phyloP scores from a whole-genome alignment of 1,140 invertebrate genomes.

The Pseudobourletiella spinata region DNA sequence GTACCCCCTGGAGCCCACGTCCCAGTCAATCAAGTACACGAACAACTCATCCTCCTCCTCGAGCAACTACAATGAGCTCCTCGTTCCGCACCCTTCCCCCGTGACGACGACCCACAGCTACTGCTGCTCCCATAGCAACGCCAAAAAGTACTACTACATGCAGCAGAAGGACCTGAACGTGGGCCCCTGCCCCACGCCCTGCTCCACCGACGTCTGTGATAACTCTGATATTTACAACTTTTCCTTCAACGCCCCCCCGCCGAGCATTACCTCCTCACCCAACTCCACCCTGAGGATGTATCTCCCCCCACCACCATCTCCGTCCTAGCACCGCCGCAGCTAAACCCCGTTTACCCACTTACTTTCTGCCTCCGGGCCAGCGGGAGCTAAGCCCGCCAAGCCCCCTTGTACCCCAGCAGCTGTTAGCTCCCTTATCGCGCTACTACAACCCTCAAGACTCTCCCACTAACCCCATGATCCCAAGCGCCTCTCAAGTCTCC shows the following conservation, averaged over 20 bases:
- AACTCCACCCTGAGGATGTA: slow-evolving; percentile 30
- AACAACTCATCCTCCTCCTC: slow-evolving; percentile 24
- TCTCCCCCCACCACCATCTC: background rate
- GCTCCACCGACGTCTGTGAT: slow-evolving; percentile 86
- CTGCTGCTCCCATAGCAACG: background rate
- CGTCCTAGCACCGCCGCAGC: too few relatives aligned
- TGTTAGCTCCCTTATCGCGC: too few relatives aligned
- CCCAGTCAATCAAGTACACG: background rate
- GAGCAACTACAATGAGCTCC: slow-evolving; percentile 23
- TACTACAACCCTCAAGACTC: too few relatives aligned
- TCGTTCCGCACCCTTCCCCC: slow-evolving; percentile 25
- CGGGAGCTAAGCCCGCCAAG: too few relatives aligned
- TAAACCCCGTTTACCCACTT: too few relatives aligned
- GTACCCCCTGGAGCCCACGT: background rate
- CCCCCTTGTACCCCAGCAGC: too few relatives aligned
- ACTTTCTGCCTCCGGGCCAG: too few relatives aligned
- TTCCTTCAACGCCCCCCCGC: slow-evolving; percentile 31
- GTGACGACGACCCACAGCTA: slow-evolving; percentile 1
- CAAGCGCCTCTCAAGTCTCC: too few relatives aligned
- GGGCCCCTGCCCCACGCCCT: slow-evolving; percentile 88
- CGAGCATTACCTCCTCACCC: slow-evolving; percentile 34
- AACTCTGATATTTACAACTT: slow-evolving; percentile 51
- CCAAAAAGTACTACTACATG: background rate
- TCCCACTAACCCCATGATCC: too few relatives aligned
- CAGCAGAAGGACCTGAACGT: slow-evolving; percentile 35